These are phyloP conservation scores for Zophobas atratus DNA, from an alignment of 1,140 invertebrate genomes.

Conservation along the genomic window DNA sequence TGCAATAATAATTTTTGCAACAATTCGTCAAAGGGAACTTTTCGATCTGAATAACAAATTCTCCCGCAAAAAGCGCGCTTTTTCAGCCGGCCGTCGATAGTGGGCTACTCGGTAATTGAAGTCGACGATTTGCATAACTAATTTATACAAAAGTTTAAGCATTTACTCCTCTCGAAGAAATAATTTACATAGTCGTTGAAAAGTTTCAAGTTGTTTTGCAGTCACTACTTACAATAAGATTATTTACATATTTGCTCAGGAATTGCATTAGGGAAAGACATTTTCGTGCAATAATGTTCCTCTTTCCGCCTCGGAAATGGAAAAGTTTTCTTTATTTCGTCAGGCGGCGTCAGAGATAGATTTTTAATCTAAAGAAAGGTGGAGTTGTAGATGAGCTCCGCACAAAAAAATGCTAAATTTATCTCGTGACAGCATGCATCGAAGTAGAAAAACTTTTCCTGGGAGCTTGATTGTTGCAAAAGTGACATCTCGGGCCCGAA, in stretches of 20 bases:
- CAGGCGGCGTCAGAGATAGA: slow-evolving; percentile 7
- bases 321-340: slow-evolving; percentile 39
- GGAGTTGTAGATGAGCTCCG: slow-evolving; percentile 14
- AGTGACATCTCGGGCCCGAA: too few species aligned
- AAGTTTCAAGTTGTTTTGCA: slow-evolving; percentile 42
- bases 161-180: slow-evolving; percentile 31
- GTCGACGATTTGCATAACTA: slow-evolving; percentile 45
- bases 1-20: not conserved
- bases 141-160: slow-evolving; percentile 45
- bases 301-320: slow-evolving; percentile 22
- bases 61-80: not conserved
- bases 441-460: not conserved
- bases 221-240: slow-evolving; percentile 48
- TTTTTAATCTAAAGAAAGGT: slow-evolving; percentile 38
- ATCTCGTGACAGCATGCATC: slow-evolving; percentile 6
- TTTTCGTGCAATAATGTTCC: slow-evolving; percentile 30
- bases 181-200: slow-evolving; percentile 46
- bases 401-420: slow-evolving; percentile 4
- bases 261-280: slow-evolving; percentile 40
- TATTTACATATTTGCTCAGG: slow-evolving; percentile 49
- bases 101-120: slow-evolving; percentile 37
- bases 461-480: too few species aligned
- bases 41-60: not conserved
- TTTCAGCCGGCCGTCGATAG: not conserved
- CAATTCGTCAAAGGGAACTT: not conserved